Evolutionary conservation across 1,140 invertebrate species (phyloP).

Genomic region (Bombus sibiricus): DNA sequence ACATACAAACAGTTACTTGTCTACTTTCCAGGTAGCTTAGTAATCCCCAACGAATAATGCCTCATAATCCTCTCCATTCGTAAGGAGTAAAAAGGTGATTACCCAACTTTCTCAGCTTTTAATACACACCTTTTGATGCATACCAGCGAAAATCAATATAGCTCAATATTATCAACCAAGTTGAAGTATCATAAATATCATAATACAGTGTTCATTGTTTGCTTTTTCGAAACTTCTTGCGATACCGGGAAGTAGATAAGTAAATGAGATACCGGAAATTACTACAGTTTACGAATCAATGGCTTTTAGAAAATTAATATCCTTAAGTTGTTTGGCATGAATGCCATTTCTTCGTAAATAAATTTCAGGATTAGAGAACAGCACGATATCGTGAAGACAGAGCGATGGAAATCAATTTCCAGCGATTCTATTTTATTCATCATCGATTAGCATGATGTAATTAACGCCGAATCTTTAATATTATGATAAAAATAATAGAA

Average conservation of each 20-base stretch:
- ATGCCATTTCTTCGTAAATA: background rate
- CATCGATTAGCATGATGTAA: background rate
- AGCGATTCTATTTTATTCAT: background rate
- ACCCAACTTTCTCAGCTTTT: background rate
- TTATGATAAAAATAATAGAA: too few relatives aligned
- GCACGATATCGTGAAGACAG: background rate
- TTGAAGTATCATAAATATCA: background rate
- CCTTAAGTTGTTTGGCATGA: background rate
- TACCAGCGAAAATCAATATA: background rate
- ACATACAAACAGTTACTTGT: background rate
- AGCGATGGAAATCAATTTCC: constrained; percentile 22
- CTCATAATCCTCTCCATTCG: constrained; percentile 5
- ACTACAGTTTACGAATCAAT: too few relatives aligned
- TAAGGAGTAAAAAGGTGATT: background rate
- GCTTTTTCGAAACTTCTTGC: background rate
- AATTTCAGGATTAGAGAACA: background rate
- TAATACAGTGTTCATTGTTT: background rate
- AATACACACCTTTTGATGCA: background rate
- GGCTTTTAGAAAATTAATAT: background rate
- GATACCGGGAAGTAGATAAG: too few relatives aligned
- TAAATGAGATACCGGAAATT: too few relatives aligned
- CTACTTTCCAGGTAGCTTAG: background rate
- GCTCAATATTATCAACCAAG: background rate
- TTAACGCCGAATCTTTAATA: too few relatives aligned
- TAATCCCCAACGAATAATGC: background rate